Evolutionary conservation across 2,888 invertebrate genomes (phyloP).

Genomic region (Stenichneumon culpator): DNA sequence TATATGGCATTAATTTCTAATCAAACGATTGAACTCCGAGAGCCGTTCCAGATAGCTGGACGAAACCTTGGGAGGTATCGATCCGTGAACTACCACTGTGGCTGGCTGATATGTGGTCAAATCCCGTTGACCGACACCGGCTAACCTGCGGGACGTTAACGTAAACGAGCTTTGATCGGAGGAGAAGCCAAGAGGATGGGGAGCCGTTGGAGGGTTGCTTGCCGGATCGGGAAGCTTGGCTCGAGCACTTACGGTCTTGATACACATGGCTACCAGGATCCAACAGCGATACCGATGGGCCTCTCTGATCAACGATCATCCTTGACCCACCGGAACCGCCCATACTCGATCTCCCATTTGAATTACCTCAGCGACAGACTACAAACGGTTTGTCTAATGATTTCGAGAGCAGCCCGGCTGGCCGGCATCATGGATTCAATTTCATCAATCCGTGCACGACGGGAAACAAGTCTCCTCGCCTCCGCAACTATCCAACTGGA

Average conservation of each 20-base stretch:
- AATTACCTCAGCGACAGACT: conserved; percentile 17
- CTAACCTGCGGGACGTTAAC: conserved; percentile 15
- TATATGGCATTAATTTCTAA: conserved; percentile 28
- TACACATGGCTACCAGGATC: conserved; percentile 7
- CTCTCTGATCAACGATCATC: conserved; percentile 27
- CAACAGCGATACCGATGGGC: conserved; percentile 19
- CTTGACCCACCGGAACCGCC: conserved; percentile 36
- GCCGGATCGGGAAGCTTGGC: neutral
- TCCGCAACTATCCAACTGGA: conserved; percentile 5
- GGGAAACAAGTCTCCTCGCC: neutral
- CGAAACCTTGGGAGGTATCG: conserved; percentile 14
- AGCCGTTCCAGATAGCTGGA: conserved; percentile 7
- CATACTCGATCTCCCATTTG: neutral
- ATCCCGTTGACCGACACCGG: conserved; percentile 13
- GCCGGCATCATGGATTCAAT: conserved; percentile 25
- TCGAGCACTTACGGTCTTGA: conserved; percentile 8
- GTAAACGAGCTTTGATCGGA: conserved; percentile 50
- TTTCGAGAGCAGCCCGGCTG: conserved; percentile 20
- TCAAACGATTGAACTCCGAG: conserved; percentile 14
- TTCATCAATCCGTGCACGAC: conserved; percentile 13
- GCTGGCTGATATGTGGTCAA: neutral
- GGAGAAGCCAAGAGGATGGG: neutral
- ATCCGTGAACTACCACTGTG: neutral
- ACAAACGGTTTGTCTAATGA: conserved; percentile 42
- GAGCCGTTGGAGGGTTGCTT: neutral